Evolutionary conservation across 2,888 invertebrate species (phyloP), one percentile per base, ranked within the genome.

Genomic region (Stenichneumon culpator): DNA sequence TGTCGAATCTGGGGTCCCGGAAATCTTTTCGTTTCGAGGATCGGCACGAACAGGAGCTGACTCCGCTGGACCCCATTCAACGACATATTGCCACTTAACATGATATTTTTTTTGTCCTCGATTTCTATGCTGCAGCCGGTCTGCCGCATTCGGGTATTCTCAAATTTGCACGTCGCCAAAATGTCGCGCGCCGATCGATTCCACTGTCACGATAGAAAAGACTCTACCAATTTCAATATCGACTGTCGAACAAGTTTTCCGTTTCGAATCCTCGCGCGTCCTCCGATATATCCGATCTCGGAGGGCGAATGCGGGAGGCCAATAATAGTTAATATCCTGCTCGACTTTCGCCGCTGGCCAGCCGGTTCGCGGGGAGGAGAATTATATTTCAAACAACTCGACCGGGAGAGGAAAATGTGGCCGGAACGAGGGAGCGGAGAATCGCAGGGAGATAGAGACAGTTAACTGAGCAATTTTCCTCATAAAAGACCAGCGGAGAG

Each of bases 61-160:
- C 57, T 67, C 47, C 70, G 11, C 28, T 22, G 57, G 36, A 57
- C 60, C 44, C 75, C 57, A 67, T 84, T 77, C 65, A 79, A 75
- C 70, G 74, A 67, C 69, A 74, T 75, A 79, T 85, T 75, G 84
- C 79, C 75, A 82, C 70, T 84, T 79, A 75, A 78, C 65, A 68
- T 50, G 65, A 57, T 57, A 25, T 11, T 57, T 57, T 54, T 57
- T 54, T 78, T 52, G 63, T 81, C 74, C 78, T 57, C 74, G 60
- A 75, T 70, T 82, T 75, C 54, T 79, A 63, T 50, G 22, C 60
- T 39, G 28, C 57, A 63, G 22, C 54, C 60, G 32, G 39, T 65
- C 16, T 36, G 52, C 36, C 57, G 22, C 7, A 3, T 25, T 14
- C 14, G 11, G 22, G 57, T 25, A 57, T 25, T 4, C 22, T 14